phyloP scores from a whole-genome alignment of 2,113 vertebrate species.

The Saccopteryx bilineata region DNA sequence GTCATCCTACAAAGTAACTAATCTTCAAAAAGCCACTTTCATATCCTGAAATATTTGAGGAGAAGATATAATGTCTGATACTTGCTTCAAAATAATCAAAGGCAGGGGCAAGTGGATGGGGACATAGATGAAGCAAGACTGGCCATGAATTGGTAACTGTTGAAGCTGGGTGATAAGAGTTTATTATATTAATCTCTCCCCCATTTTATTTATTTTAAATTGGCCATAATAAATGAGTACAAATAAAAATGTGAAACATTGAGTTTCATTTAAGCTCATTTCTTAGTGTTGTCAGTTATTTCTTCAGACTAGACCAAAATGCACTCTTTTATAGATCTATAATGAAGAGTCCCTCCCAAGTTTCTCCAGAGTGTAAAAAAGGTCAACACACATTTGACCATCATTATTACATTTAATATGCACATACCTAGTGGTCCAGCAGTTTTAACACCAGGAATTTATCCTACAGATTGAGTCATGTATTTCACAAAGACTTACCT shows the following conservation, averaged over 20 bases:
- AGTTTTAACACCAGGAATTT: constrained; percentile 21
- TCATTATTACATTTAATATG: constrained; percentile 25
- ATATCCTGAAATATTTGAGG: constrained; percentile 12
- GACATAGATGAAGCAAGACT: not conserved
- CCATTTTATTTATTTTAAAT: not conserved
- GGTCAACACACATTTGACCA: not conserved
- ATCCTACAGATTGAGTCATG: not conserved
- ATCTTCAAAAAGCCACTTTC: constrained; percentile 26
- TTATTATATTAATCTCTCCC: not conserved
- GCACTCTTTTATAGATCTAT: not conserved
- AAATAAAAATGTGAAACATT: not conserved
- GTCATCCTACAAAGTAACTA: not conserved
- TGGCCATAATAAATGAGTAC: constrained; percentile 10
- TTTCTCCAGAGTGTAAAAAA: constrained; percentile 8
- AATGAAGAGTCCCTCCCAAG: not conserved
- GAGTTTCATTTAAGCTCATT: constrained; percentile 32
- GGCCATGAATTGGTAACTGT: not conserved
- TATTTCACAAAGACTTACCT: not conserved
- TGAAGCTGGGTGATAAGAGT: not conserved
- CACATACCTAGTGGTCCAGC: not conserved
- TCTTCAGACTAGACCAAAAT: constrained; percentile 29
- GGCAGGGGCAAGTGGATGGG: not conserved
- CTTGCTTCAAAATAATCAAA: constrained; percentile 44
- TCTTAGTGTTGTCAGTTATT: constrained; percentile 8
- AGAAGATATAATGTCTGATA: constrained; percentile 20